Base-by-base conservation (phyloP, 2,888 invertebrate species). In the Ophraella communa region DNA sequence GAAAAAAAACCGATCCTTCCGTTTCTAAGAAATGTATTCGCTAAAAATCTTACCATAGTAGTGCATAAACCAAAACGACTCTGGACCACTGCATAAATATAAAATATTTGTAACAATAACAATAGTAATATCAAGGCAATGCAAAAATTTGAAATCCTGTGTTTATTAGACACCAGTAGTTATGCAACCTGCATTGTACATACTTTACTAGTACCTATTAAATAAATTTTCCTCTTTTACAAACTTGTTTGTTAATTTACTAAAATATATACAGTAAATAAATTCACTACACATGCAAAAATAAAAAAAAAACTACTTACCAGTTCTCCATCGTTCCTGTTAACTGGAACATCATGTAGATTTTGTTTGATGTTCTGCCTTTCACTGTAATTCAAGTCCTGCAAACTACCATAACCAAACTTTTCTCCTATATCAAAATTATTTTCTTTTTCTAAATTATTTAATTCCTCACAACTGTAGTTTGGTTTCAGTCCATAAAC, bases 331-430 rank as follows among this genome's bases (percentile, higher is more conserved):
- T 39, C 70, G 54, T 69, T 69, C 27, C 20, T 14, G 27, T 77
- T 73, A 24, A 83, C 85, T 74, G 88, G 79, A 14, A 90, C 83
- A 79, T 89, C 89, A 0, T 90, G 90, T 79, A 89, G 90, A 80
- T 89, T 90, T 71, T 87, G 86, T 0, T 89, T 80, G 64, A 67
- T 75, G 51, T 71, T 78, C 42, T 74, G 74, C 61, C 74, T 76
- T 69, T 65, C 69, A 7, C 69, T 65, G 4, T 64, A 74, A 54
- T 57, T 68, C 70, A 77, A 73, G 72, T 90, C 89, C 73, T 90
- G 89, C 51, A 91, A 81, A 76, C 90, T 90, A 21, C 89, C 88
- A 85, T 87, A 89, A 14, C 83, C 81, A 60, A 74, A 75, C 52
- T 78, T 79, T 54, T 80, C 80, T 7, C 73, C 71, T 21, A 71